These are phyloP conservation scores for Peromyscus nudipes DNA, from an alignment of 2,797 vertebrate genomes.

Conservation along the genomic window DNA sequence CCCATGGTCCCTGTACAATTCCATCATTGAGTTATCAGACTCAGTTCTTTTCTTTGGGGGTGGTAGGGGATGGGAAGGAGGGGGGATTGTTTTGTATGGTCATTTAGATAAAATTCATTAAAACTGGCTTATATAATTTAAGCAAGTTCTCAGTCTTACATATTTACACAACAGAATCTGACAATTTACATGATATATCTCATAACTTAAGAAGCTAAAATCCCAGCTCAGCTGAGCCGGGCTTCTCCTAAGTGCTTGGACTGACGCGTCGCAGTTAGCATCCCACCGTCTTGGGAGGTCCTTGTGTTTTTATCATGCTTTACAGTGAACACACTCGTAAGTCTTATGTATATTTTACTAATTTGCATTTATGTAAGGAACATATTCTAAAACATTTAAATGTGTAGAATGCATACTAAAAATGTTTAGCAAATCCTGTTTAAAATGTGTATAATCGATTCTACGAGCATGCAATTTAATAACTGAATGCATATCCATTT, in stretches of 20 bases:
- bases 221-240: neutral
- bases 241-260: neutral
- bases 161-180: neutral
- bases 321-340: too few relatives aligned
- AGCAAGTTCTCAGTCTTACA: neutral
- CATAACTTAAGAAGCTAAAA: neutral
- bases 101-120: neutral
- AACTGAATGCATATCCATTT: neutral
- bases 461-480: neutral
- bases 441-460: neutral
- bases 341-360: neutral
- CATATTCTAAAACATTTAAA: neutral
- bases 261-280: rapidly evolving
- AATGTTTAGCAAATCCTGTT: neutral
- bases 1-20: neutral
- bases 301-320: neutral
- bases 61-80: neutral
- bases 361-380: neutral
- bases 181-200: neutral
- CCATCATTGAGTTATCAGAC: neutral
- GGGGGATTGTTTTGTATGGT: neutral
- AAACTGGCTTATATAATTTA: neutral
- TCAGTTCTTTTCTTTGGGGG: neutral
- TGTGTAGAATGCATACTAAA: neutral
- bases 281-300: too few relatives aligned